Percentiles rank a stretch among this genome's conserved stretches.
phyloP scores from a whole-genome alignment of 2,113 vertebrate genomes.

The Cephalopterus ornatus region DNA sequence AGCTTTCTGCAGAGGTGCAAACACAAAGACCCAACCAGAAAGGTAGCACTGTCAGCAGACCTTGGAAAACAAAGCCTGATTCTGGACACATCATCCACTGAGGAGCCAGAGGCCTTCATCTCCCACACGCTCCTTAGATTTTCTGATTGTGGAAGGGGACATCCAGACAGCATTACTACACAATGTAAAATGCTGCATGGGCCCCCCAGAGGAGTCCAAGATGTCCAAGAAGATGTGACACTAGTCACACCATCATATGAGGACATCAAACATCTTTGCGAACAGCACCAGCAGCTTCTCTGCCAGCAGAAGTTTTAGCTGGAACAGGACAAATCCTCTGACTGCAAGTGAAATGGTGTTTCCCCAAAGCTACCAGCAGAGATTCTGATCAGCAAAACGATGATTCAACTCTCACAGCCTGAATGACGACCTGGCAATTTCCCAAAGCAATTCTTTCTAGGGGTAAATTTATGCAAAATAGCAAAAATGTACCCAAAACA shows the following conservation, averaged over 20 bases:
- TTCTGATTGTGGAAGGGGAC: background rate
- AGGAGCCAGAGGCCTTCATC: background rate
- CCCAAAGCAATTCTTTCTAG: background rate
- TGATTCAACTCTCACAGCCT: background rate
- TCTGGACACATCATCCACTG: background rate
- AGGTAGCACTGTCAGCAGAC: background rate
- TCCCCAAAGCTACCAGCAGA: background rate
- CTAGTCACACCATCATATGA: background rate
- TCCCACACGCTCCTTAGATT: accelerated
- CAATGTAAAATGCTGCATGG: accelerated
- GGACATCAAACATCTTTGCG: accelerated
- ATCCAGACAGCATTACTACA: background rate
- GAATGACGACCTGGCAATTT: background rate
- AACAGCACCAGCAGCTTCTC: background rate
- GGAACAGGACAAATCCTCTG: background rate
- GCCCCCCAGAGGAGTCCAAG: background rate
- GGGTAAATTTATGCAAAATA: background rate
- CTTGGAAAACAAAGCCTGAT: background rate
- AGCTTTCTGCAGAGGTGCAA: background rate
- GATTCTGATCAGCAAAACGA: background rate
- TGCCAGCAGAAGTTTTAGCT: background rate
- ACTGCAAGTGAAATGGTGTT: background rate
- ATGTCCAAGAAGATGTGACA: background rate
- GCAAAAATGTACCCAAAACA: background rate
- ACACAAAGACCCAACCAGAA: background rate